Conservation (phyloP, 2,888 invertebrate species). For the Abrostola triplasia region DNA sequence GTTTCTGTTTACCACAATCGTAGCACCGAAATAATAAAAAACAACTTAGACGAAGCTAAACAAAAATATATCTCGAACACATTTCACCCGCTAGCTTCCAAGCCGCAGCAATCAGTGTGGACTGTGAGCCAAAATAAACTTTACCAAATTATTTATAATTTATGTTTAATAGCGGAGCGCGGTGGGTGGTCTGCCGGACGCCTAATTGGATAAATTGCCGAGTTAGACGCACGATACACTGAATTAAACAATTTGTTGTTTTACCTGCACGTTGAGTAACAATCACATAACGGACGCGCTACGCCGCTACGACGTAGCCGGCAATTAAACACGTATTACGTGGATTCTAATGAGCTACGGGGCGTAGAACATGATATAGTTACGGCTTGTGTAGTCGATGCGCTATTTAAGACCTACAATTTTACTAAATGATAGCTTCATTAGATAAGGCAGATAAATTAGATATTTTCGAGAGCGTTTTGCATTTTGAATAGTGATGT, state of each 20-base stretch:
- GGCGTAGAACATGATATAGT: conserved; percentile 10
- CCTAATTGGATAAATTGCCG: conserved; percentile 87
- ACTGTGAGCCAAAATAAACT: conserved; percentile 73
- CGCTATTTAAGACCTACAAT: background rate
- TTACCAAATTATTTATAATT: conserved; percentile 87
- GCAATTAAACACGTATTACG: conserved; percentile 31
- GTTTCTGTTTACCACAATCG: conserved; percentile 1
- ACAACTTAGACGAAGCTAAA: conserved; percentile 46
- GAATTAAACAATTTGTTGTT: conserved; percentile 83
- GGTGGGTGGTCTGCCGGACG: conserved; percentile 82
- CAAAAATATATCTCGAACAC: conserved; percentile 48
- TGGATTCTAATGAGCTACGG: conserved; percentile 32
- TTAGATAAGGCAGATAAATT: no score
- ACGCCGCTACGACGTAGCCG: conserved; percentile 49
- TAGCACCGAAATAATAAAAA: conserved; percentile 39
- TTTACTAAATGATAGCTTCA: no score
- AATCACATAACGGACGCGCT: conserved; percentile 42
- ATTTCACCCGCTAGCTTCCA: conserved; percentile 54
- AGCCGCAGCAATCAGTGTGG: conserved; percentile 70
- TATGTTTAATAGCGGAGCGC: conserved; percentile 82
- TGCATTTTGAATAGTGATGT: no score
- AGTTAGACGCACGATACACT: conserved; percentile 85
- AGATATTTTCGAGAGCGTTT: no score
- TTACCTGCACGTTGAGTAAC: conserved; percentile 71
- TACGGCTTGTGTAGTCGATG: background rate